Evolutionary conservation across 2,797 vertebrate genomes (phyloP).

Genomic region (Pitangus sulphuratus): DNA sequence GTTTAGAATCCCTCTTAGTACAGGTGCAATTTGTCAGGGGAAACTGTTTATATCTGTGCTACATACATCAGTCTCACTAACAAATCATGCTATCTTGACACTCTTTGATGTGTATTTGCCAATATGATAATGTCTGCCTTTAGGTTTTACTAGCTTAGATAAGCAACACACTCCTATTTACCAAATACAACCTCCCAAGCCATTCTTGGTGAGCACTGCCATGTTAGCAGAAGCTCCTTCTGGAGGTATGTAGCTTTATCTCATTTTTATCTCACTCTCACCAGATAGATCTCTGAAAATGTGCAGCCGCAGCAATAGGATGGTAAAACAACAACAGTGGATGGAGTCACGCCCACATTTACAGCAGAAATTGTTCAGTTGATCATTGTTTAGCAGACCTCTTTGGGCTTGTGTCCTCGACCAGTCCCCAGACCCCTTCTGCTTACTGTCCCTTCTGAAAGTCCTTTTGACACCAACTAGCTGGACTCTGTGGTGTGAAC

Average conservation of each 20-base stretch:
- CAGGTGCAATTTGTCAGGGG: not conserved
- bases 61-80: not conserved
- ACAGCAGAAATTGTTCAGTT: not conserved
- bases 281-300: not conserved
- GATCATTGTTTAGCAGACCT: not conserved
- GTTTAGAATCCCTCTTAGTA: not conserved
- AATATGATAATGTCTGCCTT: not conserved
- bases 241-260: not conserved
- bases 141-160: not conserved
- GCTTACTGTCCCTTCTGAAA: not conserved
- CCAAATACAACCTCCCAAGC: not conserved
- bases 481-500: fast-evolving
- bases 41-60: not conserved
- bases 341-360: not conserved
- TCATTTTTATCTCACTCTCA: not conserved
- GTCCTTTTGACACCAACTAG: not conserved
- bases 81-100: not conserved
- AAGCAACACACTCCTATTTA: not conserved
- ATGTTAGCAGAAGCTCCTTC: not conserved
- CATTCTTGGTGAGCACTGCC: not conserved
- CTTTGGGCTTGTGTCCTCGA: not conserved
- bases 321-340: not conserved
- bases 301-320: not conserved
- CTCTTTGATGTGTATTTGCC: not conserved
- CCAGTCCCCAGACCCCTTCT: not conserved